phyloP scores from a whole-genome alignment of 2,113 vertebrate species.

The Pollimyrus isidori region DNA sequence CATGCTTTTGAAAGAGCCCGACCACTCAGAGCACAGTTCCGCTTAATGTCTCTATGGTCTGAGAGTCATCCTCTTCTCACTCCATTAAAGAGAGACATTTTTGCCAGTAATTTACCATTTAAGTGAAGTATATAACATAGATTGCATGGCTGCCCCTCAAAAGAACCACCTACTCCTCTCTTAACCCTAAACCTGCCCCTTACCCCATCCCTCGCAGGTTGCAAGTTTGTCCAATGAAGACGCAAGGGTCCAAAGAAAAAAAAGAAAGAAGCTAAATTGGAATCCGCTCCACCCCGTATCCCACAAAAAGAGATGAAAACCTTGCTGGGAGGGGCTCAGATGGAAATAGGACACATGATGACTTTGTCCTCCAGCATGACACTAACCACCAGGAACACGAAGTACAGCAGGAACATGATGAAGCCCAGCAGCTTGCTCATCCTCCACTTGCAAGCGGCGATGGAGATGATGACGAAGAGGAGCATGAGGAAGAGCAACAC shows the following conservation, averaged over 20 bases:
- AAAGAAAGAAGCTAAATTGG: background rate
- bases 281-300: background rate
- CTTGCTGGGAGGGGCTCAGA: constrained; percentile 55
- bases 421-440: constrained; percentile 93
- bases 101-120: constrained; percentile 19
- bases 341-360: constrained; percentile 75
- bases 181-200: background rate
- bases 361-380: constrained; percentile 85
- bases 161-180: constrained; percentile 25
- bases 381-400: constrained; percentile 87
- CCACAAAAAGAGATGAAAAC: constrained; percentile 21
- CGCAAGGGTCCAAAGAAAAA: background rate
- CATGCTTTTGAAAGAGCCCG: background rate
- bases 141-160: constrained; percentile 28
- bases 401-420: constrained; percentile 89
- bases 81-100: constrained; percentile 13
- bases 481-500: constrained; percentile 97
- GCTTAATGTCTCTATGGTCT: constrained; percentile 21
- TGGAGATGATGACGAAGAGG: constrained; percentile 89
- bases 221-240: constrained; percentile 29
- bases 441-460: constrained; percentile 87
- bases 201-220: background rate
- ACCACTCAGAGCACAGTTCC: constrained; percentile 21
- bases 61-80: constrained; percentile 29
- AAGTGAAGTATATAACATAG: constrained; percentile 46